Evolutionary conservation across 1,140 invertebrate genomes (phyloP).

Genomic region (Zaprionus lachaisei): DNA sequence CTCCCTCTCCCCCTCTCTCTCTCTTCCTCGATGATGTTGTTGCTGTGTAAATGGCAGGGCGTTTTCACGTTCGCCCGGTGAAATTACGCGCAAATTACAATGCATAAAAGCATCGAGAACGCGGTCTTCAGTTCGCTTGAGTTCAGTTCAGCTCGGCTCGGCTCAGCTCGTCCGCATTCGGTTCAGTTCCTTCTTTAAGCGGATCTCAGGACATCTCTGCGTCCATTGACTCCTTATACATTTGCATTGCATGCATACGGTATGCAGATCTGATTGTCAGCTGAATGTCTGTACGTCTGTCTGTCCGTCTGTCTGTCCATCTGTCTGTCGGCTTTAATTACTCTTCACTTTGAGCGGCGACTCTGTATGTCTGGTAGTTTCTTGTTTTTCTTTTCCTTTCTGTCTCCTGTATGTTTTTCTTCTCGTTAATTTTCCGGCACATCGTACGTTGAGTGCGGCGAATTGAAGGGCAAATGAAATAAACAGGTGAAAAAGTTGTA

Average conservation of each 20-base stretch:
- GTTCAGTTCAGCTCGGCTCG: constrained; percentile 16
- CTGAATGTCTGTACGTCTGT: background rate
- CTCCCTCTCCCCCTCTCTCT: background rate
- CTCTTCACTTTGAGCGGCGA: constrained; percentile 18
- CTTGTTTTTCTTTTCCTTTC: background rate
- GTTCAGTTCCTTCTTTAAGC: constrained; percentile 19
- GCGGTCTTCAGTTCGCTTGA: constrained; percentile 20
- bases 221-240: constrained; percentile 45
- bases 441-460: constrained; percentile 59
- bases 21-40: constrained; percentile 24
- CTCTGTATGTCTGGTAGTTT: background rate
- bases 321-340: constrained; percentile 47
- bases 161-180: constrained; percentile 2
- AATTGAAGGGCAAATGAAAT: constrained; percentile 57
- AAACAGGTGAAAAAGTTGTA: constrained; percentile 49
- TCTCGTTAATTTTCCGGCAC: constrained; percentile 53
- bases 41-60: constrained; percentile 39
- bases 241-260: constrained; percentile 38
- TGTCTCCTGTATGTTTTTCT: constrained; percentile 14
- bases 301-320: background rate
- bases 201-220: constrained; percentile 17
- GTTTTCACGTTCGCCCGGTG: constrained; percentile 71
- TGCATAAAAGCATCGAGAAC: constrained; percentile 55
- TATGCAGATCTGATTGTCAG: constrained; percentile 36
- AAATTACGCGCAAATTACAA: constrained; percentile 81